Base-by-base conservation (phyloP, 2,888 invertebrate species). In the Hanleya hanleyi region DNA sequence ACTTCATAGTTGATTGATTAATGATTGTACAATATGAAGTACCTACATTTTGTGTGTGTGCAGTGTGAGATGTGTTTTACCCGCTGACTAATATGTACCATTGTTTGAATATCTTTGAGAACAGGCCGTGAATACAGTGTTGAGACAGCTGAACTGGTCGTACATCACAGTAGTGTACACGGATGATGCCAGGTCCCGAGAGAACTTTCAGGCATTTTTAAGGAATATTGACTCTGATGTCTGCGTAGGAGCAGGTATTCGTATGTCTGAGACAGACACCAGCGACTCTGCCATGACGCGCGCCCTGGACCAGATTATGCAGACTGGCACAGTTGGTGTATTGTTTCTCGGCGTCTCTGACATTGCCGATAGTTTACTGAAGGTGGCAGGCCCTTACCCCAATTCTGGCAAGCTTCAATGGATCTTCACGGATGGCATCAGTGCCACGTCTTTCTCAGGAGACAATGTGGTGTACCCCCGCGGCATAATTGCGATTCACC, bases 161-260 rank as follows among this genome's bases (percentile, higher is more conserved):
- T 91, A 88, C 75, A 86, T 91, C 12, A 88, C 87, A 2, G 83
- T 90, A 18, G 85, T 91, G 18, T 89, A 90, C 77, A 89, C 90
- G 0, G 84, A 86, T 29, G 85, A 84, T n/a, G 18, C 9, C 35
- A 35, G 37, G 36, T 3, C 64, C n/a, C 3, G 35, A 2, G 35
- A 64, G 64, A 36, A 64, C 37, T 37, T 22, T 7, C 72, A 65
- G 5, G 81, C 80, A 37, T 76, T 88, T 6, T 81, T 83, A 0
- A 77, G 83, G 1, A 78, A 74, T 5, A 78, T 85, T 6, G 77
- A 73, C 0, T 82, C 80, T 7, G 85, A 81, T 1, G 82, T 87
- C 36, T 88, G 88, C 76, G 77, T 88, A 18, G 83, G 85, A 12
- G 68, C 83, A 22, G 87, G 83, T 4, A 75, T 86, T 22, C 68